Percentiles rank a stretch among this genome's conserved stretches.
Evolutionary conservation across 2,888 invertebrate species (phyloP).

Genomic region (Athalia cordata): DNA sequence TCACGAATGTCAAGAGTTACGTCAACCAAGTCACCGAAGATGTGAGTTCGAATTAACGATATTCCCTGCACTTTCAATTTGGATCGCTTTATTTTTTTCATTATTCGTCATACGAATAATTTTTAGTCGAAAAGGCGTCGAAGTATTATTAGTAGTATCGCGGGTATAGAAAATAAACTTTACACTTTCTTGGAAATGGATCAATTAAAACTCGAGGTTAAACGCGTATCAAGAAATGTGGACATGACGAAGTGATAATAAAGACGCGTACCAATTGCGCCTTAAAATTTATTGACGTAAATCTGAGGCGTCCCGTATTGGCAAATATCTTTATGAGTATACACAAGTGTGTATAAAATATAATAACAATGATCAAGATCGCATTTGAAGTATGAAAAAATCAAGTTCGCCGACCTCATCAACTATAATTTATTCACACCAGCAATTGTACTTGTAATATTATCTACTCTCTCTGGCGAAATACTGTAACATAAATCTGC

Average conservation of each 20-base stretch:
- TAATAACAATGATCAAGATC: background rate
- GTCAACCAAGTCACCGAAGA: slow-evolving; percentile 61
- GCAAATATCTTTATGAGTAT: background rate
- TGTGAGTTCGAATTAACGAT: slow-evolving; percentile 53
- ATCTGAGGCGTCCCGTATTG: background rate
- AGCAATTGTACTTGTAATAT: background rate
- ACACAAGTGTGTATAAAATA: background rate
- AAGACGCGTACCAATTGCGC: slow-evolving; percentile 16
- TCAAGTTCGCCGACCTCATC: slow-evolving; percentile 5
- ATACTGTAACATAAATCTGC: too few species aligned
- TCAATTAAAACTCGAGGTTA: background rate
- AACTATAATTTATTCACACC: background rate
- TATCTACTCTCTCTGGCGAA: background rate
- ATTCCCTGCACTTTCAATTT: background rate
- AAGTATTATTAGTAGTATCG: too few species aligned
- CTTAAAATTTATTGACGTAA: background rate
- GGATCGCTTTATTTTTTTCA: background rate
- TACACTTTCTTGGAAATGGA: background rate
- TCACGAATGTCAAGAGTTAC: slow-evolving; percentile 60
- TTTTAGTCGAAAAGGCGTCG: too few species aligned
- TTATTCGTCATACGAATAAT: background rate
- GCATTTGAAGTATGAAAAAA: background rate
- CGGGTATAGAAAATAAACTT: too few species aligned
- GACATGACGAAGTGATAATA: background rate
- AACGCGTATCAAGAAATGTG: background rate